Percentiles rank a stretch among this genome's conserved stretches.
These are phyloP conservation scores for Apocrypta bakeri DNA, from an alignment of 1,140 invertebrate genomes.

Conservation along the genomic window DNA sequence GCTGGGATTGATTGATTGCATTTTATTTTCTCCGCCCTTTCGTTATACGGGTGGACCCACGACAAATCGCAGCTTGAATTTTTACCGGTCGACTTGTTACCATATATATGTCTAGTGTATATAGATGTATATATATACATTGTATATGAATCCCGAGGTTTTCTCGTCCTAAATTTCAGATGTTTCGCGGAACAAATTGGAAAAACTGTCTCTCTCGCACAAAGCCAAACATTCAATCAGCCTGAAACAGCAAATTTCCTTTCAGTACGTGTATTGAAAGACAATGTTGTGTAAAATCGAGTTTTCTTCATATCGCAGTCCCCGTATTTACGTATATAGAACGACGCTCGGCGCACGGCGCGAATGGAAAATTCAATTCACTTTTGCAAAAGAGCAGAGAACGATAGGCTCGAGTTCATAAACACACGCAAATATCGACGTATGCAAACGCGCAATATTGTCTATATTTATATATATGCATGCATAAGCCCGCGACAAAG, in stretches of 20 bases:
- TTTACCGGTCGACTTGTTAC: no score
- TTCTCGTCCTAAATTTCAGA: no score
- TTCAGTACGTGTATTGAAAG: neutral
- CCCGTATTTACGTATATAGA: neutral
- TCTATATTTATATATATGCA: neutral
- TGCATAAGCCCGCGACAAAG: no score
- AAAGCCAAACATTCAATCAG: neutral
- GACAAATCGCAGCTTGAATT: no score
- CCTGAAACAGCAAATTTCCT: neutral
- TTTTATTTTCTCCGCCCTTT: constrained; percentile 37
- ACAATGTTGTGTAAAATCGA: constrained; percentile 5
- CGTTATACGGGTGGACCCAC: neutral
- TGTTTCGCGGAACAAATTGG: no score
- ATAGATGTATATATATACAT: no score
- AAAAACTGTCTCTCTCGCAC: no score
- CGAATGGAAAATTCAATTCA: constrained; percentile 2
- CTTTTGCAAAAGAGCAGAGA: neutral
- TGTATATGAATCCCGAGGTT: no score
- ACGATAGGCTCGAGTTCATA: neutral
- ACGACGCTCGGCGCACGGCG: neutral
- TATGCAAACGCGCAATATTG: no score
- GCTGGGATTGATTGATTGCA: constrained; percentile 35
- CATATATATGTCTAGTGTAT: no score
- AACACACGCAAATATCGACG: neutral
- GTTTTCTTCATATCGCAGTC: neutral